A percentile compares a stretch with the other conserved stretches of the same genome.
phyloP scores from a whole-genome alignment of 2,113 vertebrate species.

The Bostrychus sinensis region DNA sequence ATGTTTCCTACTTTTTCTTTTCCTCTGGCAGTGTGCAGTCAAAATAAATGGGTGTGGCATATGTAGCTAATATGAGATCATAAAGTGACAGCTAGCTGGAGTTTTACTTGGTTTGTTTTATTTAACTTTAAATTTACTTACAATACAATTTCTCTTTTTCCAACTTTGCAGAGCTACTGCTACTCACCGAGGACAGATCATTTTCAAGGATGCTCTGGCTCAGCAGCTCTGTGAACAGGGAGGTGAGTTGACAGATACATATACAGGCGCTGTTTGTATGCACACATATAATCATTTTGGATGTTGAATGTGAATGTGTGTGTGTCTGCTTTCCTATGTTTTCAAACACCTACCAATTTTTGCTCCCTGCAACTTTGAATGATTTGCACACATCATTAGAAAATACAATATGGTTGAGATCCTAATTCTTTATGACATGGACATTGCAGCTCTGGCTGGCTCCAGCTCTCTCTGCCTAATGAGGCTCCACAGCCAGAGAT shows the following conservation, averaged over 20 bases:
- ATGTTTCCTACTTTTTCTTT: too few species aligned
- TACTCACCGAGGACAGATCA: slow-evolving; percentile 94
- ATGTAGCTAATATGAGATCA: too few species aligned
- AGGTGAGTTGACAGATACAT: slow-evolving; percentile 82
- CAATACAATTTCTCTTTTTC: slow-evolving; percentile 17
- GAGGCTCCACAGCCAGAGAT: slow-evolving; percentile 60
- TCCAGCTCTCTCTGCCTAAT: slow-evolving; percentile 52
- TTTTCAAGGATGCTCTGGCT: slow-evolving; percentile 98
- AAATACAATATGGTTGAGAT: slow-evolving; percentile 32
- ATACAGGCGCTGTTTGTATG: too few species aligned
- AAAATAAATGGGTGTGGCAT: too few species aligned
- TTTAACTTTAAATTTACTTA: slow-evolving; percentile 29
- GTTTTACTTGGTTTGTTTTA: too few species aligned
- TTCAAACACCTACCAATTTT: slow-evolving; percentile 6
- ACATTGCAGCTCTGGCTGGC: slow-evolving; percentile 45
- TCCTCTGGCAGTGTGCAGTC: too few species aligned
- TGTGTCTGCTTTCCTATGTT: slow-evolving; percentile 15
- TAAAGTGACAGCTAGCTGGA: too few species aligned
- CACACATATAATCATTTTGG: too few species aligned
- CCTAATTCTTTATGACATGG: slow-evolving; percentile 44
- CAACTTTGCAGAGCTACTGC: slow-evolving; percentile 89
- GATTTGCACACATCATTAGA: slow-evolving; percentile 29
- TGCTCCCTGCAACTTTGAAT: slow-evolving; percentile 7
- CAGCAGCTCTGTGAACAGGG: slow-evolving; percentile 98
- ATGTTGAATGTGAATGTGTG: neutral